phyloP scores from a whole-genome alignment of 2,888 invertebrate species.

The Chironomus tentans region DNA sequence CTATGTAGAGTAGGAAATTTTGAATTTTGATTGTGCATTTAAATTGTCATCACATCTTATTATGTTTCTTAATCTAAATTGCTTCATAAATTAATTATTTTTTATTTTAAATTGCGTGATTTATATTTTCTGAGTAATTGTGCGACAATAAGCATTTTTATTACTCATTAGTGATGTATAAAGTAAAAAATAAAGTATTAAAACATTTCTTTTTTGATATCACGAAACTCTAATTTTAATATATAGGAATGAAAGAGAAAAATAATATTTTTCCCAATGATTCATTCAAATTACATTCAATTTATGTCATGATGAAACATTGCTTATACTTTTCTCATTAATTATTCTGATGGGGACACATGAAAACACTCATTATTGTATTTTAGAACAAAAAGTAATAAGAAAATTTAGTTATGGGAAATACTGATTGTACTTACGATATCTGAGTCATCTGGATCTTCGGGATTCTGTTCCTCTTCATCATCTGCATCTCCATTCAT shows the following conservation, averaged over 20 bases:
- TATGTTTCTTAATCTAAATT: no score
- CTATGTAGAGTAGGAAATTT: no score
- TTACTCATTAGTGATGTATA: no score
- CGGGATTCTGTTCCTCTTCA: neutral
- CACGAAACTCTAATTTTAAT: neutral
- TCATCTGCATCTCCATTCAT: neutral
- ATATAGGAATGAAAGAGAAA: neutral
- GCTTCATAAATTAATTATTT: no score
- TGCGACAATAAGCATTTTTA: no score
- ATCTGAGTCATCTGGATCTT: slow-evolving; percentile 12
- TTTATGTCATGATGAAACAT: neutral
- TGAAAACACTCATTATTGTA: neutral
- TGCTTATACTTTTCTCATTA: neutral
- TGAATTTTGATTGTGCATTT: no score
- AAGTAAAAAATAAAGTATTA: no score
- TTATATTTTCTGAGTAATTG: no score
- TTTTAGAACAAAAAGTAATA: neutral
- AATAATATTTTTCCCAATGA: neutral
- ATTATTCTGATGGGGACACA: neutral
- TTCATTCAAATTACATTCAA: neutral
- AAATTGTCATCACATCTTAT: no score
- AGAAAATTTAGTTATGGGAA: neutral
- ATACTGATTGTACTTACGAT: neutral
- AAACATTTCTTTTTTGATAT: neutral
- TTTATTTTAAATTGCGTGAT: no score